A percentile compares a stretch with the other conserved stretches of the same genome.
Evolutionary conservation across 2,797 vertebrate genomes (phyloP).

Genomic region (Botia kubotai): DNA sequence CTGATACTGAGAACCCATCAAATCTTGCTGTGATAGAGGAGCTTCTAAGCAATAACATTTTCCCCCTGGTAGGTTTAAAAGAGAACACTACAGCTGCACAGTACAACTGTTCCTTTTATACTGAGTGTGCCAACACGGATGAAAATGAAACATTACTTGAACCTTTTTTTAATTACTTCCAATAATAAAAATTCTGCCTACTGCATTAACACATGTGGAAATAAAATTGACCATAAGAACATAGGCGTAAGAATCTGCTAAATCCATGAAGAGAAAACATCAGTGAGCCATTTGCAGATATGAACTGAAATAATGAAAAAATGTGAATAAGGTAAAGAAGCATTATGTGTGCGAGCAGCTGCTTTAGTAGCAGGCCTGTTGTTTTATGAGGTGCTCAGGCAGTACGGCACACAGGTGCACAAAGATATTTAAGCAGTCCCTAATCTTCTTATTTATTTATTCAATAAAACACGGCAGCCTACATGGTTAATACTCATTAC

Average conservation of each 20-base stretch:
- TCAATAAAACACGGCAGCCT: constrained; percentile 55
- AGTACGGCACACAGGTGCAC: constrained; percentile 34
- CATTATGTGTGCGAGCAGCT: constrained; percentile 15
- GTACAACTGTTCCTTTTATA: neutral
- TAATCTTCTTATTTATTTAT: constrained; percentile 64
- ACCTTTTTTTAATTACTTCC: neutral
- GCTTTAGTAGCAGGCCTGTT: constrained; percentile 32
- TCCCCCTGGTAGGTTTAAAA: neutral
- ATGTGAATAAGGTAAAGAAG: constrained; percentile 26
- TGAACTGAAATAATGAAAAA: constrained; percentile 5
- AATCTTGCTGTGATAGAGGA: neutral
- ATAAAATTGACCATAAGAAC: constrained; percentile 25
- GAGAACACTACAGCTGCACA: neutral
- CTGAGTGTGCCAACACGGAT: neutral
- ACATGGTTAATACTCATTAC: constrained; percentile 53
- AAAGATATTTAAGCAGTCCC: constrained; percentile 45
- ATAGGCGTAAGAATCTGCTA: neutral
- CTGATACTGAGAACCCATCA: neutral
- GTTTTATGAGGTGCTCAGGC: constrained; percentile 36
- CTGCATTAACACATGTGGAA: neutral
- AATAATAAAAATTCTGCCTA: neutral
- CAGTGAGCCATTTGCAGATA: constrained; percentile 9
- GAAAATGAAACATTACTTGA: neutral
- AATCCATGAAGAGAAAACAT: constrained; percentile 4
- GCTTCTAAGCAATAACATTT: neutral